These are phyloP conservation scores for Numenius phaeopus DNA, from an alignment of 2,797 vertebrate genomes.

Conservation along the genomic window DNA sequence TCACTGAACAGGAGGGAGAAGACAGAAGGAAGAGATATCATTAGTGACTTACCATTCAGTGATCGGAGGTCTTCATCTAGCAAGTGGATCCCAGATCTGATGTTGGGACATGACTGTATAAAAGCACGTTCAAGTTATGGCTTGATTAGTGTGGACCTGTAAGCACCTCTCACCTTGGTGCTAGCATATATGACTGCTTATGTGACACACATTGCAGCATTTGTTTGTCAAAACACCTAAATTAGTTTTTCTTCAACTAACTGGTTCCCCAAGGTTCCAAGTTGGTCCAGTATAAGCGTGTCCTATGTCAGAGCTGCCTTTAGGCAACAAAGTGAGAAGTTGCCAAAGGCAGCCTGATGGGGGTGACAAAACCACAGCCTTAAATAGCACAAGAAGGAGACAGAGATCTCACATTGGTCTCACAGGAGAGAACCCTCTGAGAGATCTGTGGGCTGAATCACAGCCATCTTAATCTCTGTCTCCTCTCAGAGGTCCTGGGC, in stretches of 20 bases:
- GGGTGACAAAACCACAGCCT: slow-evolving; percentile 25
- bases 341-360: not conserved
- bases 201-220: not conserved
- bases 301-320: not conserved
- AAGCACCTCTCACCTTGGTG: not conserved
- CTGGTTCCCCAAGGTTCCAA: not conserved
- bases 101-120: slow-evolving; percentile 76
- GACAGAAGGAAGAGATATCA: not conserved
- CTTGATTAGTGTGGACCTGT: not conserved
- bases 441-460: not conserved
- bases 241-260: not conserved
- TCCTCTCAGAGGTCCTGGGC: not conserved
- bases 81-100: slow-evolving; percentile 48
- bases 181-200: not conserved
- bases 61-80: slow-evolving; percentile 59
- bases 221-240: not conserved
- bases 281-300: not conserved
- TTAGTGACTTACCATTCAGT: slow-evolving; percentile 68
- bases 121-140: slow-evolving; percentile 6
- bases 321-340: not conserved
- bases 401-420: not conserved
- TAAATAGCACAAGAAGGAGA: not conserved
- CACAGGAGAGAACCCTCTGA: not conserved
- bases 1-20: not conserved
- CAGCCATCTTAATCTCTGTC: not conserved